These are phyloP conservation scores for Thumatha senex DNA, from an alignment of 2,888 invertebrate genomes.

Conservation along the genomic window DNA sequence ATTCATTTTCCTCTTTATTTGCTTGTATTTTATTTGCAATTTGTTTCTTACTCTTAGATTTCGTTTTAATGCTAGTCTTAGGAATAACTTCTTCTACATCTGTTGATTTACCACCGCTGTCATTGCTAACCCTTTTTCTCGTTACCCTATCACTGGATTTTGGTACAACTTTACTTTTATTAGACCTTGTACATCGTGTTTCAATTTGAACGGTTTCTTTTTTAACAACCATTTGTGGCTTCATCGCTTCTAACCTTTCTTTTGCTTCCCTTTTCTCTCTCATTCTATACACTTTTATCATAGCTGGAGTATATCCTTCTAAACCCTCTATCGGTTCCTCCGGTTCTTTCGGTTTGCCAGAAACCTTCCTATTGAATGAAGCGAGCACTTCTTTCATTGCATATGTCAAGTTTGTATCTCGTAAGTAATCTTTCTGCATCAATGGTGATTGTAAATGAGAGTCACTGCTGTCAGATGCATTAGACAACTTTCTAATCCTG, in stretches of 20 bases:
- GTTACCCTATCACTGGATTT: slow-evolving; percentile 36
- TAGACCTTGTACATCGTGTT: slow-evolving; percentile 57
- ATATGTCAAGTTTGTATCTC: slow-evolving; percentile 85
- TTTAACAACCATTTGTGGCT: slow-evolving; percentile 43
- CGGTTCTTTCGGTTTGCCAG: slow-evolving; percentile 57
- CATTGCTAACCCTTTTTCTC: slow-evolving; percentile 41
- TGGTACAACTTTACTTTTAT: slow-evolving; percentile 30
- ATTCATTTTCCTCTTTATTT: slow-evolving; percentile 42
- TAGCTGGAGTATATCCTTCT: slow-evolving; percentile 81
- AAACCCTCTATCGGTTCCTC: slow-evolving; percentile 49
- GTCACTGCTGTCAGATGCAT: slow-evolving; percentile 65
- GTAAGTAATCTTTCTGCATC: slow-evolving; percentile 74
- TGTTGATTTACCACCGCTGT: slow-evolving; percentile 23
- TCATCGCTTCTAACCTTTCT: slow-evolving; percentile 59
- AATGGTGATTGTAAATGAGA: slow-evolving; percentile 61
- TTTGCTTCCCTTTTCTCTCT: slow-evolving; percentile 75
- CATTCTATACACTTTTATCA: slow-evolving; percentile 76
- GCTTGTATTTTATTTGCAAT: slow-evolving; percentile 41
- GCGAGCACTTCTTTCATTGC: slow-evolving; percentile 88
- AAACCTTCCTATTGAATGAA: slow-evolving; percentile 82
- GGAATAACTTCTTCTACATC: slow-evolving; percentile 30
- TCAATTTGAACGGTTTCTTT: slow-evolving; percentile 38
- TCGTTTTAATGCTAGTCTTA: slow-evolving; percentile 42
- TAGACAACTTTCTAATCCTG: slow-evolving; percentile 72
- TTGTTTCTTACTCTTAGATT: slow-evolving; percentile 40